Evolutionary conservation across 2,888 invertebrate species (phyloP).

Genomic region (Dendrolimus pini): DNA sequence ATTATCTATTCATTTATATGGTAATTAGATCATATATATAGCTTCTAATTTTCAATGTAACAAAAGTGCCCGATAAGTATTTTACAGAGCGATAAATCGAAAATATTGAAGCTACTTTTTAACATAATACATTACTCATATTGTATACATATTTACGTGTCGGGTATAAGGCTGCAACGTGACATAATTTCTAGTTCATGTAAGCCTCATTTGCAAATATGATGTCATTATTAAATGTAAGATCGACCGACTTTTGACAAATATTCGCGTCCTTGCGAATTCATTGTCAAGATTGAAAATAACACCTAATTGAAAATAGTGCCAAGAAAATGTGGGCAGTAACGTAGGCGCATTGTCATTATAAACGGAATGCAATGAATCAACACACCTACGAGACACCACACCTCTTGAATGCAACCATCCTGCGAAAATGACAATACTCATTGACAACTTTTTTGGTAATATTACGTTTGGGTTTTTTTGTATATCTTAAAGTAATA

Average conservation of each 20-base stretch:
- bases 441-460: not conserved
- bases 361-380: slow-evolving; percentile 9
- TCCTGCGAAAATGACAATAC: slow-evolving; percentile 9
- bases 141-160: no score
- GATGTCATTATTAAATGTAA: slow-evolving; percentile 25
- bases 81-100: no score
- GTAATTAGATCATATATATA: not conserved
- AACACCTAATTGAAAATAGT: slow-evolving; percentile 3
- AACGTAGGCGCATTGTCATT: not conserved
- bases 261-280: slow-evolving; percentile 7
- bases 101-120: no score
- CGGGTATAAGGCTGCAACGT: slow-evolving; percentile 4
- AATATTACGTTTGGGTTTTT: no score
- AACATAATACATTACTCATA: not conserved
- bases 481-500: no score
- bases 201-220: slow-evolving; percentile 32
- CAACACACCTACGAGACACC: slow-evolving; percentile 10
- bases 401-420: slow-evolving; percentile 11
- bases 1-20: not conserved
- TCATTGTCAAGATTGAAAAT: slow-evolving; percentile 5
- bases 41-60: not conserved
- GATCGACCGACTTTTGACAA: slow-evolving; percentile 7
- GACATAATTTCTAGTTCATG: slow-evolving; percentile 18
- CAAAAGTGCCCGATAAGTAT: no score
- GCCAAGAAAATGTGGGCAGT: not conserved